Evolutionary conservation across 2,113 vertebrate species (phyloP).

Genomic region (Macroglossus sobrinus): DNA sequence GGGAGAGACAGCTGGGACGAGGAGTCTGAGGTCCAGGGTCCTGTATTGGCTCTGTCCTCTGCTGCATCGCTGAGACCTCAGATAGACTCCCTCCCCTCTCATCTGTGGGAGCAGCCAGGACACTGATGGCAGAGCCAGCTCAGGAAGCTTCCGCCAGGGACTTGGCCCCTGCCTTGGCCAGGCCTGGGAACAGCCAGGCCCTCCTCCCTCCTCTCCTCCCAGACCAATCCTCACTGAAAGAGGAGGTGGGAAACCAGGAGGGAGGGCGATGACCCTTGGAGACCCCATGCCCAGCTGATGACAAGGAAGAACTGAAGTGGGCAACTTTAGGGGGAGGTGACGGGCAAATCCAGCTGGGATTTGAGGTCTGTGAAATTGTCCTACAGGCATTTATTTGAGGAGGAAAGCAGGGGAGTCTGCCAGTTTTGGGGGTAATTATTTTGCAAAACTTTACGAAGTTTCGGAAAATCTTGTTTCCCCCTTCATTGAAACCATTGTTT

Average conservation of each 20-base stretch:
- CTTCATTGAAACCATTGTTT: slow-evolving; percentile 78
- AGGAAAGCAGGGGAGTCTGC: slow-evolving; percentile 27
- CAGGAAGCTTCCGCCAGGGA: background rate
- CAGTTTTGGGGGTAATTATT: slow-evolving; percentile 70
- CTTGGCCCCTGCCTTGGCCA: background rate
- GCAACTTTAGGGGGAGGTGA: background rate
- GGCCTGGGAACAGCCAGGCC: background rate
- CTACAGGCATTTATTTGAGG: slow-evolving; percentile 16
- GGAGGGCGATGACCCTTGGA: background rate
- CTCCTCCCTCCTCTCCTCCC: background rate
- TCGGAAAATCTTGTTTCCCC: slow-evolving; percentile 76
- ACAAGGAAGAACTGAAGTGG: background rate
- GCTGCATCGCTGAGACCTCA: background rate
- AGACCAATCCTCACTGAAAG: background rate
- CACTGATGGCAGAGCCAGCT: background rate
- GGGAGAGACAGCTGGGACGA: rapidly evolving
- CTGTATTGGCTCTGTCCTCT: background rate
- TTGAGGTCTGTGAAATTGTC: slow-evolving; percentile 34
- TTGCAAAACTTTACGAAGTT: slow-evolving; percentile 75
- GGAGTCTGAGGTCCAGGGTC: background rate
- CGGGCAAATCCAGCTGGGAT: background rate
- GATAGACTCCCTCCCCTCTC: background rate
- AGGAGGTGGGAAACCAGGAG: background rate
- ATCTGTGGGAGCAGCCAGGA: background rate
- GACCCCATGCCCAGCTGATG: background rate